phyloP scores from a whole-genome alignment of 2,797 vertebrate species.

The Trichosurus vulpecula region DNA sequence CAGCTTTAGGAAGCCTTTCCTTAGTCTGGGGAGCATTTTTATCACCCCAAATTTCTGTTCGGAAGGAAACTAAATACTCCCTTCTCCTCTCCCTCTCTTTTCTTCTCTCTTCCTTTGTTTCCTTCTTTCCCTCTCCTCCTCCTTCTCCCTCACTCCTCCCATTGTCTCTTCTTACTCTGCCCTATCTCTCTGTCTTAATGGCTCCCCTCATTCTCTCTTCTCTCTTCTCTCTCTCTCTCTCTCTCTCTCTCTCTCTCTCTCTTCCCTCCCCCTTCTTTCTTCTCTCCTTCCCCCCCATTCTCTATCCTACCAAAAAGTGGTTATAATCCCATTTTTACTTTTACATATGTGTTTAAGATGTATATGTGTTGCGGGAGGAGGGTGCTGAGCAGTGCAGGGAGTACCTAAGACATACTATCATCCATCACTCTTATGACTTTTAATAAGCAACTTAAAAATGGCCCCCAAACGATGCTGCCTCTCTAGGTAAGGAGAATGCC shows the following conservation, averaged over 20 bases:
- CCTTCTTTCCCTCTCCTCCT: slow-evolving; percentile 31
- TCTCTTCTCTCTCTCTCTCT: no score
- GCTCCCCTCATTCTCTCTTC: neutral
- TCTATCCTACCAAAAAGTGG: neutral
- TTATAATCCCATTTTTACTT: neutral
- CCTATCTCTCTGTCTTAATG: neutral
- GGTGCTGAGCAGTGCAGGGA: neutral
- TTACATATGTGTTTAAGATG: neutral
- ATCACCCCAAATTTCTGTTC: slow-evolving; percentile 53
- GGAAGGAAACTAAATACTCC: slow-evolving; percentile 48
- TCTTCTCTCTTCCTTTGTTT: neutral
- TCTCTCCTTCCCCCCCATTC: no score
- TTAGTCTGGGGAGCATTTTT: slow-evolving; percentile 38
- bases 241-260: no score
- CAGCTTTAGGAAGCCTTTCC: slow-evolving; percentile 24
- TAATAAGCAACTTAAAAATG: neutral
- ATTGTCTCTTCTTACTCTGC: slow-evolving; percentile 6
- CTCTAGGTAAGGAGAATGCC: neutral
- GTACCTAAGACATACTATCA: neutral
- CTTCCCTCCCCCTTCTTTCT: fast-evolving
- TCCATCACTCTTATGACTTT: neutral
- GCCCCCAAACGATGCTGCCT: neutral
- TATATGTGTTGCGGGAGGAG: neutral
- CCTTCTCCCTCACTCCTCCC: slow-evolving; percentile 35
- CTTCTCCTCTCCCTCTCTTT: slow-evolving; percentile 27